These are phyloP conservation scores for Netelia virgata DNA, from an alignment of 2,888 invertebrate genomes.

Conservation along the genomic window DNA sequence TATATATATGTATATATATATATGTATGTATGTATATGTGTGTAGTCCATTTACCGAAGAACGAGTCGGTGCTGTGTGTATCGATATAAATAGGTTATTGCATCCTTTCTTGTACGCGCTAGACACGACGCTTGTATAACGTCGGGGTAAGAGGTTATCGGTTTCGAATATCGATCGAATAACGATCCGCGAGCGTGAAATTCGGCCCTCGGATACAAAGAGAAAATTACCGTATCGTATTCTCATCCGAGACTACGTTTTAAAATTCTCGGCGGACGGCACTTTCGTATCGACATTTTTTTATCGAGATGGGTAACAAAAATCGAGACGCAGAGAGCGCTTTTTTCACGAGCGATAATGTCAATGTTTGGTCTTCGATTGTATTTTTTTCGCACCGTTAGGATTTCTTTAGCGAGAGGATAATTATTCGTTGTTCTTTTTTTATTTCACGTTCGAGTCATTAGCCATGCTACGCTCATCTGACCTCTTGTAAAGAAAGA, in stretches of 20 bases:
- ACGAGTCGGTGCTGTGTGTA: too few species aligned
- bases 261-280: background rate
- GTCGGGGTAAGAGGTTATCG: constrained; percentile 39
- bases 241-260: background rate
- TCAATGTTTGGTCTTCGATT: background rate
- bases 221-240: constrained; percentile 33
- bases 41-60: background rate
- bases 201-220: constrained; percentile 36
- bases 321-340: too few species aligned
- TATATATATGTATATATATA: too few species aligned
- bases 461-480: background rate
- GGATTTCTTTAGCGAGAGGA: too few species aligned
- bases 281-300: too few species aligned
- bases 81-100: too few species aligned
- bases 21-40: too few species aligned
- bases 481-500: constrained; percentile 11
- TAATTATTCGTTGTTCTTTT: too few species aligned
- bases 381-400: background rate
- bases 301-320: too few species aligned
- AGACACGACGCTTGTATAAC: constrained; percentile 18
- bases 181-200: constrained; percentile 38
- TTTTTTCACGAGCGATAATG: background rate
- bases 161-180: constrained; percentile 45
- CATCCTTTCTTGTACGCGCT: constrained; percentile 5
- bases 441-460: background rate